Evolutionary conservation across 2,797 vertebrate species (phyloP).

Genomic region (Neopelma chrysocephalum): DNA sequence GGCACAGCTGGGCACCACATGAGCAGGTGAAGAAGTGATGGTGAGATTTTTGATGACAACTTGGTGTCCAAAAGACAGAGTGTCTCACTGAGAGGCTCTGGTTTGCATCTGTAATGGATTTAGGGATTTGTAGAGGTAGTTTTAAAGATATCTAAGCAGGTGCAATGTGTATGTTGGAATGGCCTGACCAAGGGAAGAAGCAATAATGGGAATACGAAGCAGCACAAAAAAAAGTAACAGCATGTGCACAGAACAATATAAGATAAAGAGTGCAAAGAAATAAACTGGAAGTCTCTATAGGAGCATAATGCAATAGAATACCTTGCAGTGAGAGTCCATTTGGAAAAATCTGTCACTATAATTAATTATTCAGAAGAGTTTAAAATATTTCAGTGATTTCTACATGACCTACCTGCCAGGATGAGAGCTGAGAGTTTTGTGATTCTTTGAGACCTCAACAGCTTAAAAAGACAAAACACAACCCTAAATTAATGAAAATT

Average conservation of each 20-base stretch:
- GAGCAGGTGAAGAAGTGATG: constrained; percentile 59
- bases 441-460: neutral
- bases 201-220: neutral
- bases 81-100: neutral
- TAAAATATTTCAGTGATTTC: neutral
- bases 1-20: constrained; percentile 65
- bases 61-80: constrained; percentile 43
- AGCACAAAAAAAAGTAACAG: neutral
- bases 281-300: neutral
- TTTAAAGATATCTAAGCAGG: constrained; percentile 61
- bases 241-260: neutral
- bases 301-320: neutral
- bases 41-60: constrained; percentile 58
- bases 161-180: constrained; percentile 32
- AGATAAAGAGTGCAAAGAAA: neutral
- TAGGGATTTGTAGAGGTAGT: constrained; percentile 39
- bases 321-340: neutral
- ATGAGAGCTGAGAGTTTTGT: neutral
- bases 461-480: neutral
- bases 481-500: neutral
- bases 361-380: neutral
- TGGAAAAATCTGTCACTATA: neutral
- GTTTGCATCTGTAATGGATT: constrained; percentile 55
- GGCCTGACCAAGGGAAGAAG: neutral
- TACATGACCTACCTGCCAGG: neutral